A percentile compares a stretch with the other conserved stretches of the same genome.
phyloP scores from a whole-genome alignment of 2,797 vertebrate species.

The Esox lucius region DNA sequence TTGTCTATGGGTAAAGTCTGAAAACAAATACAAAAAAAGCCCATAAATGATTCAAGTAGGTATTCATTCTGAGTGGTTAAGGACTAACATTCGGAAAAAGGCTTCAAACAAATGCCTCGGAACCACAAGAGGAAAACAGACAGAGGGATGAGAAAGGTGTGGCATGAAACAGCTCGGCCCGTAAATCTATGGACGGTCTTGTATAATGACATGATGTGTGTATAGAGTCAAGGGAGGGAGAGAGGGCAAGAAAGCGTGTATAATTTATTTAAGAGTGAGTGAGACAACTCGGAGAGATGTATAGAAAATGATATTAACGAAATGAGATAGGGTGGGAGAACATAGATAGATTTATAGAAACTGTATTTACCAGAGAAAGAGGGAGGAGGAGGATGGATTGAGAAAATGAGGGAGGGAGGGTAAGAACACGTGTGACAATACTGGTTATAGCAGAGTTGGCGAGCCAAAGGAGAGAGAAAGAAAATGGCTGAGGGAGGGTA shows the following conservation, averaged over 20 bases:
- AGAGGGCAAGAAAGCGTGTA: conserved; percentile 6
- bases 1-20: too few species aligned
- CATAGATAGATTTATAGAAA: neutral
- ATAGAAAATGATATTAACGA: neutral
- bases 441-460: neutral
- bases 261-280: neutral
- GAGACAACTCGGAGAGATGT: neutral
- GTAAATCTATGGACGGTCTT: neutral
- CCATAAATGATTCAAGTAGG: too few species aligned
- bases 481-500: neutral
- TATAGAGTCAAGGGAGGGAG: neutral
- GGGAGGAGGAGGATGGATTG: neutral
- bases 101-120: too few species aligned
- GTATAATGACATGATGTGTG: neutral
- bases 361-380: neutral
- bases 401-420: neutral
- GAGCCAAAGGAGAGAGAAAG: neutral
- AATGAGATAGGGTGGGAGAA: neutral
- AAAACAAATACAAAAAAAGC: too few species aligned
- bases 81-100: too few species aligned
- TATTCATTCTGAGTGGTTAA: too few species aligned
- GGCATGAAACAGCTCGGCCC: neutral
- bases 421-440: neutral
- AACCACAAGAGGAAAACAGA: conserved; percentile 16
- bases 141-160: neutral